These are phyloP conservation scores for Leucoraja ocellata DNA, from an alignment of 2,797 vertebrate genomes.

Conservation along the genomic window DNA sequence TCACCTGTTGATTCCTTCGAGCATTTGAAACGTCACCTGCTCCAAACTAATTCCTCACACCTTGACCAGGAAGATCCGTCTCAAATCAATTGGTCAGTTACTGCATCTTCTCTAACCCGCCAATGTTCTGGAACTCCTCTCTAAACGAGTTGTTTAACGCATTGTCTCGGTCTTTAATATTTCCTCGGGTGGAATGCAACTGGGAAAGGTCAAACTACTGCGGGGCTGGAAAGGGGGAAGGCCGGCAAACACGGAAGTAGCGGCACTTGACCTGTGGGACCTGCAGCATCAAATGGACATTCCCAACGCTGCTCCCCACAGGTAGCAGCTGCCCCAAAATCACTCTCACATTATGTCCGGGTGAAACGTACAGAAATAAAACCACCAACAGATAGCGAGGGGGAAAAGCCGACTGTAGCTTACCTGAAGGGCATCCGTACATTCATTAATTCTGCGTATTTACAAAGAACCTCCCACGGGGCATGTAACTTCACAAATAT, in stretches of 20 bases:
- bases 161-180: not conserved
- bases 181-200: not conserved
- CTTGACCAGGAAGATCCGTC: not conserved
- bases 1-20: not conserved
- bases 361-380: not conserved
- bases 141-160: not conserved
- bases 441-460: constrained; percentile 89
- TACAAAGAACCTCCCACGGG: constrained; percentile 88
- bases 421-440: constrained; percentile 95
- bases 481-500: constrained; percentile 91
- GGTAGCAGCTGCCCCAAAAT: no score
- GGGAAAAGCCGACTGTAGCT: constrained; percentile 47
- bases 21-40: no score
- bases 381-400: constrained; percentile 39
- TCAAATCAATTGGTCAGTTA: not conserved
- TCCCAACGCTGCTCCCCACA: not conserved
- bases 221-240: no score
- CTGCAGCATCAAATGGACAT: not conserved
- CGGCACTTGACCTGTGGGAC: rapidly evolving
- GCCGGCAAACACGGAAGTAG: no score
- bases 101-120: not conserved
- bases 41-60: not conserved
- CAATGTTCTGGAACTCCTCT: not conserved
- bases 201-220: not conserved
- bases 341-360: no score